phyloP scores from a whole-genome alignment of 2,797 vertebrate species.

The Urophycis tenuis region DNA sequence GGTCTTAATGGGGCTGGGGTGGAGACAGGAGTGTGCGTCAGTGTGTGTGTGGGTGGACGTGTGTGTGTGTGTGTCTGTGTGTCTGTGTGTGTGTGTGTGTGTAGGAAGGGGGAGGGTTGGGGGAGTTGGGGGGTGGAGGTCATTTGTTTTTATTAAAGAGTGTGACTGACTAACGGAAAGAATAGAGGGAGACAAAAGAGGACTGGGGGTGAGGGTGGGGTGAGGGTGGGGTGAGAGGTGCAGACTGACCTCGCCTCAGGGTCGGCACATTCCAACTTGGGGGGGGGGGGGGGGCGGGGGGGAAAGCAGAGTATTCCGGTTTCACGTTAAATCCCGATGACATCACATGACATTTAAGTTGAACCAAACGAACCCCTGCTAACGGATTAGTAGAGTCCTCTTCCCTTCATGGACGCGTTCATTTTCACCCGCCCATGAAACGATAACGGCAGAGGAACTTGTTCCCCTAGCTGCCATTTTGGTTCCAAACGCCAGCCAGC shows the following conservation, averaged over 20 bases:
- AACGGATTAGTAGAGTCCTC: background rate
- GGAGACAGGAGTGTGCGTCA: background rate
- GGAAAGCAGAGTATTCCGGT: constrained; percentile 21
- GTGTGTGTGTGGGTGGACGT: background rate
- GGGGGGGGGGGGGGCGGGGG: background rate
- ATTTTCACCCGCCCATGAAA: background rate
- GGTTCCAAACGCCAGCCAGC: background rate
- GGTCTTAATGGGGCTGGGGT: constrained; percentile 36
- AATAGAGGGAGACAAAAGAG: constrained; percentile 7
- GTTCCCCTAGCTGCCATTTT: background rate
- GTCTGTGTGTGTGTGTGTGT: constrained; percentile 11
- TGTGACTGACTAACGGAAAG: constrained; percentile 54
- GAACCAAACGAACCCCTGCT: background rate
- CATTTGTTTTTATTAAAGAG: constrained; percentile 62
- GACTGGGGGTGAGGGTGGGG: background rate
- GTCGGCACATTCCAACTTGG: constrained; percentile 36
- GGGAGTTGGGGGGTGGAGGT: constrained; percentile 22
- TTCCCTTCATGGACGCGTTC: background rate
- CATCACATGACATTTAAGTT: background rate
- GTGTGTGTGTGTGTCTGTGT: background rate
- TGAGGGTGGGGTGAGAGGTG: constrained; percentile 31
- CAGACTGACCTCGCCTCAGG: constrained; percentile 43
- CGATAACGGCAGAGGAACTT: background rate
- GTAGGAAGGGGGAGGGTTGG: background rate
- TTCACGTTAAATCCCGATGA: constrained; percentile 21